Percentiles rank a stretch among this genome's conserved stretches.
These are phyloP conservation scores for Pterobdella sp. DNA, from an alignment of 2,888 invertebrate species.

Conservation along the genomic window DNA sequence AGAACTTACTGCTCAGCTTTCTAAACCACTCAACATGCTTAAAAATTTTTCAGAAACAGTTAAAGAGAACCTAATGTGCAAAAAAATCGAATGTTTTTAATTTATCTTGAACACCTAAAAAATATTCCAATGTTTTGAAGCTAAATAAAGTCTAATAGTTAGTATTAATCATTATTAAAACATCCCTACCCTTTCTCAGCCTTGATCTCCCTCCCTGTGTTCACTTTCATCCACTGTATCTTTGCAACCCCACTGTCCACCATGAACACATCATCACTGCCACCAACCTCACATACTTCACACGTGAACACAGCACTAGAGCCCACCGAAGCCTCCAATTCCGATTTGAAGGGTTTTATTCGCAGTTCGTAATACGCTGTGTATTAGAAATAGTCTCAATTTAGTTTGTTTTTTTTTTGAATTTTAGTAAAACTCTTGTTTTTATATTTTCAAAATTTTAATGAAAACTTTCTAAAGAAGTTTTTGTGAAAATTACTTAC, in stretches of 20 bases:
- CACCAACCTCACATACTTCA: constrained; percentile 28
- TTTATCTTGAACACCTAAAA: too few relatives aligned
- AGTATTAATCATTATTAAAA: too few relatives aligned
- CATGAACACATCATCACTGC: not conserved
- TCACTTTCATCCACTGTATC: constrained; percentile 19
- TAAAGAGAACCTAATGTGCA: not conserved
- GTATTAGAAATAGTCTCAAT: not conserved
- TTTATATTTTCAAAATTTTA: too few relatives aligned
- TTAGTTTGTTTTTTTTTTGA: too few relatives aligned
- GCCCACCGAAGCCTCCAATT: constrained; percentile 19
- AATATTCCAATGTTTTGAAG: too few relatives aligned
- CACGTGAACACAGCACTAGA: constrained; percentile 23
- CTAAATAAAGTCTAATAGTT: too few relatives aligned
- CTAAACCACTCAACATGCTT: not conserved
- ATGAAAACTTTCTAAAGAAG: too few relatives aligned
- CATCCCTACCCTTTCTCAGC: not conserved
- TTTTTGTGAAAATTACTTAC: too few relatives aligned
- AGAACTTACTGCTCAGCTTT: too few relatives aligned
- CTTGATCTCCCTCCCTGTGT: constrained; percentile 20
- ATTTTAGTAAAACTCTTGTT: too few relatives aligned
- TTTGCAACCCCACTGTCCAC: not conserved
- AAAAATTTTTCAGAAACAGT: not conserved
- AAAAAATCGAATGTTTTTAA: not conserved
- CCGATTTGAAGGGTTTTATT: constrained; percentile 19
- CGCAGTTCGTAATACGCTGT: constrained; percentile 22